These are phyloP conservation scores for Ischnura elegans DNA, from an alignment of 2,888 invertebrate genomes.

Conservation along the genomic window DNA sequence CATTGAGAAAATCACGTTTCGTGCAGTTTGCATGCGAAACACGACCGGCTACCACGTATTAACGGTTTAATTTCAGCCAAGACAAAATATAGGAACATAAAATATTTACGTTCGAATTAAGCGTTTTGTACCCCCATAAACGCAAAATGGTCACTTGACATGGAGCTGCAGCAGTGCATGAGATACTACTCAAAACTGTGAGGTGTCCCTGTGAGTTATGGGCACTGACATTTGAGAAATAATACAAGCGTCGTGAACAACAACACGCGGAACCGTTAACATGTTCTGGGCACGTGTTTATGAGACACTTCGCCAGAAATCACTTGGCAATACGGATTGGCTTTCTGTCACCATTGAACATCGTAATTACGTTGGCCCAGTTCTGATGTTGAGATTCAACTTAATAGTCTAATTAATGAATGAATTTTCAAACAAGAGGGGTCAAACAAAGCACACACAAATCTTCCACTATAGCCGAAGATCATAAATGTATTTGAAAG, in stretches of 20 bases:
- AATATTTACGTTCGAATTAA: neutral
- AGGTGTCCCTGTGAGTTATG: neutral
- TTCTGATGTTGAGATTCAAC: neutral
- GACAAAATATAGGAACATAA: neutral
- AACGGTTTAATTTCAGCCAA: neutral
- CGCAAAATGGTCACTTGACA: neutral
- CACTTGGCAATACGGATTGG: neutral
- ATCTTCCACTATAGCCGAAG: too few relatives aligned
- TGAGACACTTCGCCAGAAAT: neutral
- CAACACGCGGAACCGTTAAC: neutral
- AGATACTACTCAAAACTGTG: neutral
- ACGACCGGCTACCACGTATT: neutral
- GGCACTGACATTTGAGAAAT: neutral
- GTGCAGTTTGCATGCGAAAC: neutral
- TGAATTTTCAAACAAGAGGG: too few relatives aligned
- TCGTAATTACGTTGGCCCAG: neutral
- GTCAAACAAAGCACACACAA: too few relatives aligned
- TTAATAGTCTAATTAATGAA: too few relatives aligned
- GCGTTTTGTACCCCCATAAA: neutral
- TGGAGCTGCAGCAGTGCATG: neutral
- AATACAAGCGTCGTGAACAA: neutral
- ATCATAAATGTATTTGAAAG: too few relatives aligned
- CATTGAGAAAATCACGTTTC: neutral
- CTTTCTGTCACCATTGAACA: neutral
- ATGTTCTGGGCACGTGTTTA: neutral